Evolutionary conservation across 2,888 invertebrate species (phyloP), one percentile per base, ranked within the genome.

Genomic region (Watsonalla cultraria): DNA sequence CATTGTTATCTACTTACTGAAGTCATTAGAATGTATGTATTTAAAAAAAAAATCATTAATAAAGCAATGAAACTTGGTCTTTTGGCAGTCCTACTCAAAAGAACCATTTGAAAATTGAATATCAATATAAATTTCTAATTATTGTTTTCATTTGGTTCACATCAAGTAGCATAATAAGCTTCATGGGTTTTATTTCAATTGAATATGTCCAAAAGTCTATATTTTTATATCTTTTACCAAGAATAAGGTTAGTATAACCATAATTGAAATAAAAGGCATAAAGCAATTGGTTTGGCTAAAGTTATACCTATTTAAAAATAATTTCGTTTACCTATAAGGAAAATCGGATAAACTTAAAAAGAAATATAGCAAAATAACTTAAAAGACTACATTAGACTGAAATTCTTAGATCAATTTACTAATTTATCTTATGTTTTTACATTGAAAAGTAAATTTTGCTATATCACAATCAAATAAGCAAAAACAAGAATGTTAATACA

Each of bases 371-470:
- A 49, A 49, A 49, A 49, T 49, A 42, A 11, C 42, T 11, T 11
- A 11, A 11, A 42, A 42, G 42, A 11, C 11, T 42, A 42, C 11
- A 42, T 49, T 37, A 37, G 11, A n/a, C 13, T 7, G 8, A 49
- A 39, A 37, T 34, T 35, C 0, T 37, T 15, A 5, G 14, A 9
- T 33, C 9, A 33, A 45, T 7, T 11, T 45, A 9, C 6, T n/a
- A 34, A 47, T 47, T 47, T 47, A 7, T 47, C 7, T 5, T 47
- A 47, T 47, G 24, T 2, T 51, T 35, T 56, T 9, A 62, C 56
- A 60, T 60, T 67, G 64, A 59, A 66, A 57, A 52, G 59, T 45
- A 47, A 46, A 59, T 69, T 65, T 69, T 70, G 68, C 65, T 62
- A 62, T 63, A 54, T 56, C 57, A 49, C 42, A 52, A 45, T 51